Evolutionary conservation across 1,140 invertebrate genomes (phyloP).

Genomic region (Neomicropteryx cornuta): DNA sequence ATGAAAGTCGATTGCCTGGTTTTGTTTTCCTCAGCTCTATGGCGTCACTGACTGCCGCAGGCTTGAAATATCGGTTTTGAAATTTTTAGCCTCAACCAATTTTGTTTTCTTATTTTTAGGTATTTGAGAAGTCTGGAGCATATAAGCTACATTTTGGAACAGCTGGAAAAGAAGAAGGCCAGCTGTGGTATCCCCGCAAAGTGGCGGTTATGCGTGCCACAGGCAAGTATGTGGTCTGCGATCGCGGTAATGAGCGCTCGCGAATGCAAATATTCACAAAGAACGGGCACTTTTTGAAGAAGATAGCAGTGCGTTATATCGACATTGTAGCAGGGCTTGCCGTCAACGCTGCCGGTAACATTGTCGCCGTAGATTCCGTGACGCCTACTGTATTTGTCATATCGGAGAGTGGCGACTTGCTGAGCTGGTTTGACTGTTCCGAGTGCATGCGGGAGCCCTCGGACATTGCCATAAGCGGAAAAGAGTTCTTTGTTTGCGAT

Average conservation of each 20-base stretch:
- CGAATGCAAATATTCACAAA: slow-evolving; percentile 94
- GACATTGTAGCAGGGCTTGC: slow-evolving; percentile 95
- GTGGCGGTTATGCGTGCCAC: slow-evolving; percentile 82
- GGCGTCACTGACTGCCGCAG: too few relatives aligned
- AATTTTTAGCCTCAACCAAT: too few relatives aligned
- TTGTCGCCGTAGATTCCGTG: slow-evolving; percentile 94
- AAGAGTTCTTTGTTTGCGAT: slow-evolving; percentile 95
- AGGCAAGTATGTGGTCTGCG: slow-evolving; percentile 91
- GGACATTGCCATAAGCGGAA: slow-evolving; percentile 91
- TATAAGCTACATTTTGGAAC: slow-evolving; percentile 85
- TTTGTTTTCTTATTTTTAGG: slow-evolving; percentile 41
- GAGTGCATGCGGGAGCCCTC: slow-evolving; percentile 95
- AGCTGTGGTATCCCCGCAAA: slow-evolving; percentile 93
- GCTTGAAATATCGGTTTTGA: slow-evolving; percentile 3
- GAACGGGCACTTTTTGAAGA: slow-evolving; percentile 79
- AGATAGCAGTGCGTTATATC: slow-evolving; percentile 86
- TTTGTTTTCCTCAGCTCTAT: too few relatives aligned
- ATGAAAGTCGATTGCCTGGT: too few relatives aligned
- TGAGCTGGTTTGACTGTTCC: slow-evolving; percentile 94
- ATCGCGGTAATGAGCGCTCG: slow-evolving; percentile 89
- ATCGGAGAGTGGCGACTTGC: slow-evolving; percentile 76
- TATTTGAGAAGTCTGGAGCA: slow-evolving; percentile 81
- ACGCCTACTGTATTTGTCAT: slow-evolving; percentile 94
- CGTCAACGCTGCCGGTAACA: slow-evolving; percentile 79
- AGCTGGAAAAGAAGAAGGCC: slow-evolving; percentile 88